Evolutionary conservation across 2,797 vertebrate species (phyloP), one percentile per base, ranked within the genome.

Genomic region (Neosilurus mollespiculum): DNA sequence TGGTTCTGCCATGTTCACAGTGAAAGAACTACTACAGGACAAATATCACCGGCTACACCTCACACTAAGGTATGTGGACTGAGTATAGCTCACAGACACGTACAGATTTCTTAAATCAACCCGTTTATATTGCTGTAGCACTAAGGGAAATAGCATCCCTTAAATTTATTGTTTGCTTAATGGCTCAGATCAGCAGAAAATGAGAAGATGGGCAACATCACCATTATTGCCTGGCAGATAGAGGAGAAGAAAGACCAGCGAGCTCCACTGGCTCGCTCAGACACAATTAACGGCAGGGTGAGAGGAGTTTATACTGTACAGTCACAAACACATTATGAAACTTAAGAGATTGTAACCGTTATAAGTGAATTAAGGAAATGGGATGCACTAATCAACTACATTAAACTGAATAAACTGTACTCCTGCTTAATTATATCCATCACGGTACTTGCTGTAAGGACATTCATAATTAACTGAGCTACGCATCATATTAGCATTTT

Each of bases 151-250:
- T 81, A 7, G 15, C 51, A 79, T 65, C 66, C 0, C 20, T 81
- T 85, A 58, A 16, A 76, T 59, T 80, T 16, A 20, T 64, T 51
- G 10, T 43, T 0, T 34, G 81, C 86, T 88, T 2, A 0, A 43
- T 85, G 85, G 72, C 61, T 72, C 92, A 99, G 98, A 93, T 99
- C 98, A 75, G 96, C 97, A n/a, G 98, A 99, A 92, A 97, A 93
- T 37, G 95, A 97, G 88, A 95, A 96, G 0, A 95, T 99, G 76
- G 98, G 98, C 58, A 99, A 97, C 92, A 95, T 99, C 92, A 97
- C 97, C 0, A 96, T 99, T 90, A 98, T 99, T 43, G 98, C 97
- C 84, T 99, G 98, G 98, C 97, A 98, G 89, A 96, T 98, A 88
- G 98, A 99, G 81, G 97, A 98, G 89, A 99, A 96, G 90, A 94